These are phyloP conservation scores for Tautogolabrus adspersus DNA, from an alignment of 2,113 vertebrate species.

Conservation along the genomic window DNA sequence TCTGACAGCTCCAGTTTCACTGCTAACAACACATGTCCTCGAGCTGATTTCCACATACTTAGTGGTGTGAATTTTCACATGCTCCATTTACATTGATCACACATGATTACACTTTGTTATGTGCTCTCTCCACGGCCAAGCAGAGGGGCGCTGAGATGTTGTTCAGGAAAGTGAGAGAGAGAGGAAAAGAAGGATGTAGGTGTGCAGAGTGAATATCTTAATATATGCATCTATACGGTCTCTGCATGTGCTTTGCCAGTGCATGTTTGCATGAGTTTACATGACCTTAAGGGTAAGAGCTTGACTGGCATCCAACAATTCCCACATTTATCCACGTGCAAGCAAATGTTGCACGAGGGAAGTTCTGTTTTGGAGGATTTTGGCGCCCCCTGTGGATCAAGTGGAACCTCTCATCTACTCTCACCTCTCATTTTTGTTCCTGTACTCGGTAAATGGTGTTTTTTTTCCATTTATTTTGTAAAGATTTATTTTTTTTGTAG, in stretches of 20 bases:
- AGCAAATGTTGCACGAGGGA: background rate
- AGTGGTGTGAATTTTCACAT: slow-evolving; percentile 63
- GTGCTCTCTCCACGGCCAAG: slow-evolving; percentile 2
- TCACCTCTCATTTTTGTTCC: too few relatives aligned
- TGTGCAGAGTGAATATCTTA: slow-evolving; percentile 10
- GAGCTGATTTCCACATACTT: slow-evolving; percentile 63
- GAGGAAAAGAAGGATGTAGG: slow-evolving; percentile 23
- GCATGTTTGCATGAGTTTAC: background rate
- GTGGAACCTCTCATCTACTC: too few relatives aligned
- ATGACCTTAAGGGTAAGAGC: background rate
- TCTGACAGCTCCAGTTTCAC: slow-evolving; percentile 66
- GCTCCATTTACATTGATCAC: slow-evolving; percentile 70
- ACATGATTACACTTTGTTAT: slow-evolving; percentile 55
- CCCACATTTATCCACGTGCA: background rate
- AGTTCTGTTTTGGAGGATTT: too few relatives aligned
- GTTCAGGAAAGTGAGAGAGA: slow-evolving; percentile 1
- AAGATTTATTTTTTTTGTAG: too few relatives aligned
- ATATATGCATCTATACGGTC: slow-evolving; percentile 1
- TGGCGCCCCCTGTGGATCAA: too few relatives aligned
- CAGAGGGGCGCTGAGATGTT: background rate
- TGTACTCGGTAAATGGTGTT: too few relatives aligned
- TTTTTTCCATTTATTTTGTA: too few relatives aligned
- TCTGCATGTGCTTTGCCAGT: slow-evolving; percentile 10
- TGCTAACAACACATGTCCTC: slow-evolving; percentile 48
- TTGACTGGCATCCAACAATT: background rate